These are phyloP conservation scores for Ranitomeya variabilis DNA, from an alignment of 2,113 vertebrate genomes.

Conservation along the genomic window DNA sequence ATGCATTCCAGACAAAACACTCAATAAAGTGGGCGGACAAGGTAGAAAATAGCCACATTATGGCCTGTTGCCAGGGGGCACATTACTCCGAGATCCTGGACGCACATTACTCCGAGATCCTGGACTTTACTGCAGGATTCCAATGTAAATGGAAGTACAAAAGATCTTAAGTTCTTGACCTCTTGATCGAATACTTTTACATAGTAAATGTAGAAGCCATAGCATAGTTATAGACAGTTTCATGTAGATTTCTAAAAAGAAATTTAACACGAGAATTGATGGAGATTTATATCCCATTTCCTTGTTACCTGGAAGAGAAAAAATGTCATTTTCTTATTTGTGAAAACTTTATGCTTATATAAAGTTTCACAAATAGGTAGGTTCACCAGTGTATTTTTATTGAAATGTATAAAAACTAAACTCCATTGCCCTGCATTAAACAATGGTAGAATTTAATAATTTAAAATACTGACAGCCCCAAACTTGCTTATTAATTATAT, in stretches of 20 bases:
- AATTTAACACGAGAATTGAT: background rate
- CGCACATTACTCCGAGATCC: constrained; percentile 30
- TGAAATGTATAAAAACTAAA: too few species aligned
- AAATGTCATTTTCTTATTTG: too few species aligned
- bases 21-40: constrained; percentile 21
- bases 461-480: too few species aligned
- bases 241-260: background rate
- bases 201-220: background rate
- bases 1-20: constrained; percentile 3
- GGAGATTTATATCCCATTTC: too few species aligned
- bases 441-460: too few species aligned
- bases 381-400: too few species aligned
- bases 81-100: constrained; percentile 28
- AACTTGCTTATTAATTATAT: too few species aligned
- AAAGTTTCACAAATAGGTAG: too few species aligned
- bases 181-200: constrained; percentile 26
- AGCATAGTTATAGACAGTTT: background rate
- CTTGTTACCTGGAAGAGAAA: too few species aligned
- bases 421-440: too few species aligned
- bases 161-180: constrained; percentile 45
- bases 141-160: constrained; percentile 33
- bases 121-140: constrained; percentile 41
- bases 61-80: constrained; percentile 47
- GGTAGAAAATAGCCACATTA: constrained; percentile 34
- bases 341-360: too few species aligned